Conservation (phyloP, 1,140 invertebrate species). For the Pararge aegeria region DNA sequence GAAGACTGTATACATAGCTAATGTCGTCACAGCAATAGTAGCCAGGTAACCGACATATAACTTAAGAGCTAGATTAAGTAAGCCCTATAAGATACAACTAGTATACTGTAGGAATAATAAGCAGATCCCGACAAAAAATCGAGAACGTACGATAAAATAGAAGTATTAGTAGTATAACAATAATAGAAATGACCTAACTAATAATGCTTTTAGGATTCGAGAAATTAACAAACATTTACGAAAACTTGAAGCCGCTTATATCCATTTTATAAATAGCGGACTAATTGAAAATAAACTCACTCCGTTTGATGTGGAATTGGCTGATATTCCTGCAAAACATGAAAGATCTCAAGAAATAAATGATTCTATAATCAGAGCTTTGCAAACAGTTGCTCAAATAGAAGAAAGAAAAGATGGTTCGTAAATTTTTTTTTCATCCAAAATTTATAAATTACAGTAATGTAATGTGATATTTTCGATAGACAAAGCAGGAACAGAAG, state of each 20-base stretch:
- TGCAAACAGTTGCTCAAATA: conserved; percentile 33
- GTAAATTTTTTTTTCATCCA: too few relatives aligned
- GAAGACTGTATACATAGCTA: conserved; percentile 43
- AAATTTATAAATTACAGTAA: neutral
- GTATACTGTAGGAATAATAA: too few relatives aligned
- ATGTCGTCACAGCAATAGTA: conserved; percentile 37
- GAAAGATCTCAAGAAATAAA: conserved; percentile 32
- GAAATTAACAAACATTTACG: conserved; percentile 49
- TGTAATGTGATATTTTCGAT: too few relatives aligned
- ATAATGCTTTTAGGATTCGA: conserved; percentile 42
- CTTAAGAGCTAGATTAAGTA: neutral
- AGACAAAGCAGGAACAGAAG: neutral
- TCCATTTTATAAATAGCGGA: conserved; percentile 40
- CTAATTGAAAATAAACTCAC: conserved; percentile 39
- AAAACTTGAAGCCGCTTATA: conserved; percentile 43
- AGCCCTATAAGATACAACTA: neutral
- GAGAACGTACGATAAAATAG: too few relatives aligned
- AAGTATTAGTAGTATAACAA: too few relatives aligned
- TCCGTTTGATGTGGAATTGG: conserved; percentile 40
- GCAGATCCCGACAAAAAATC: conserved; percentile 1
- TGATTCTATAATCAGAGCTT: conserved; percentile 32
- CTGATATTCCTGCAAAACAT: conserved; percentile 26
- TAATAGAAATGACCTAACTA: too few relatives aligned
- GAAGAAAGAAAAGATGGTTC: conserved; percentile 20
- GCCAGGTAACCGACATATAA: conserved; percentile 20